phyloP scores from a whole-genome alignment of 2,113 vertebrate genomes.

The Plecotus auritus region DNA sequence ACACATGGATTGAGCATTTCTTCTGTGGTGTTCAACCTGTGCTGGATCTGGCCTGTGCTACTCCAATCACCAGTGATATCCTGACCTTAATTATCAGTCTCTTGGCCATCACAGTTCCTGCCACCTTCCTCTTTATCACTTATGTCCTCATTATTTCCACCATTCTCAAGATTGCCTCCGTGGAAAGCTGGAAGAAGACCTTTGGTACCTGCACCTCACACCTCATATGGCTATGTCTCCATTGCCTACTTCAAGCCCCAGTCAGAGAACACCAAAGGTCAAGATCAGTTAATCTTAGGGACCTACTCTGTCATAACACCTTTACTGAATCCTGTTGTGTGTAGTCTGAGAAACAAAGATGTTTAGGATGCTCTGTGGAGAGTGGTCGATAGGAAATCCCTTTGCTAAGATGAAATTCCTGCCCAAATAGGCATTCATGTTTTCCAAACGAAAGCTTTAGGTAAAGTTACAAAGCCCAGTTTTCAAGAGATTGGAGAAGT shows the following conservation, averaged over 20 bases:
- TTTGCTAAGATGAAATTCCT: background rate
- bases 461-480: background rate
- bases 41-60: conserved; percentile 37
- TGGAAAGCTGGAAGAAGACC: background rate
- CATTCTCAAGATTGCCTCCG: background rate
- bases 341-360: conserved; percentile 52
- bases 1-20: conserved; percentile 48
- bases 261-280: background rate
- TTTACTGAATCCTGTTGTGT: conserved; percentile 50
- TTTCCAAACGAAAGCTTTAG: background rate
- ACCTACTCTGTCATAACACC: conserved; percentile 41
- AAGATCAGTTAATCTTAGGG: conserved; percentile 37
- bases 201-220: conserved; percentile 45
- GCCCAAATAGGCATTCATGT: background rate
- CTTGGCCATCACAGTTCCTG: background rate
- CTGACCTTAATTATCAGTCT: conserved; percentile 50
- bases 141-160: background rate
- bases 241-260: conserved; percentile 52
- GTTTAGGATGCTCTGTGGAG: conserved; percentile 38
- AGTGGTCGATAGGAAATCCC: background rate
- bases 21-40: conserved; percentile 48
- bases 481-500: background rate
- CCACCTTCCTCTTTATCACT: conserved; percentile 34
- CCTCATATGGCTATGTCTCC: background rate
- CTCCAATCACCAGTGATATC: conserved; percentile 2